These are phyloP conservation scores for Nematolebias whitei DNA, from an alignment of 2,113 vertebrate species.

Conservation along the genomic window DNA sequence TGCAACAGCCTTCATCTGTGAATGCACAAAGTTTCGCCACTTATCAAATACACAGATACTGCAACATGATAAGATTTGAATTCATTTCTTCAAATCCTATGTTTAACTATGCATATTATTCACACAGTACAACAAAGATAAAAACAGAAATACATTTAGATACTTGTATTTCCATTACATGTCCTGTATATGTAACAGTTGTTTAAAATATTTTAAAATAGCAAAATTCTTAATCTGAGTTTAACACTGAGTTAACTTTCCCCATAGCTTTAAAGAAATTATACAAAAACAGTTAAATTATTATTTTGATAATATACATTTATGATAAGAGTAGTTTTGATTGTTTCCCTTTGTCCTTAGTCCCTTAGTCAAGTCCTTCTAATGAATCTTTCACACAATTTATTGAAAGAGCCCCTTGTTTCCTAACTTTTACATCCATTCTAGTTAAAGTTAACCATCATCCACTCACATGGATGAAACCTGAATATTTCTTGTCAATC, in stretches of 20 bases:
- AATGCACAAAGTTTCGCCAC: constrained; percentile 15
- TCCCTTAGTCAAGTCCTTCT: no score
- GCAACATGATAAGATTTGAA: no score
- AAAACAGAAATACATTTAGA: no score
- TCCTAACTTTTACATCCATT: background rate
- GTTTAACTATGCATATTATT: no score
- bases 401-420: no score
- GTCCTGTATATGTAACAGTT: no score
- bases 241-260: background rate
- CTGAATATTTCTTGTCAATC: constrained; percentile 98
- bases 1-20: constrained; percentile 98
- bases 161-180: no score
- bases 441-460: background rate
- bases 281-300: background rate
- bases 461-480: constrained; percentile 95
- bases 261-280: background rate
- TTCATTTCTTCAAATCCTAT: no score
- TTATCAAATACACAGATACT: background rate
- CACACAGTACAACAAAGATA: no score
- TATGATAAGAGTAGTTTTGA: no score
- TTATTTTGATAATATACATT: background rate
- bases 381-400: background rate
- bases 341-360: no score
- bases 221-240: background rate
- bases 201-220: no score